Conservation (phyloP, 2,888 invertebrate species). For the Boloria selene region DNA sequence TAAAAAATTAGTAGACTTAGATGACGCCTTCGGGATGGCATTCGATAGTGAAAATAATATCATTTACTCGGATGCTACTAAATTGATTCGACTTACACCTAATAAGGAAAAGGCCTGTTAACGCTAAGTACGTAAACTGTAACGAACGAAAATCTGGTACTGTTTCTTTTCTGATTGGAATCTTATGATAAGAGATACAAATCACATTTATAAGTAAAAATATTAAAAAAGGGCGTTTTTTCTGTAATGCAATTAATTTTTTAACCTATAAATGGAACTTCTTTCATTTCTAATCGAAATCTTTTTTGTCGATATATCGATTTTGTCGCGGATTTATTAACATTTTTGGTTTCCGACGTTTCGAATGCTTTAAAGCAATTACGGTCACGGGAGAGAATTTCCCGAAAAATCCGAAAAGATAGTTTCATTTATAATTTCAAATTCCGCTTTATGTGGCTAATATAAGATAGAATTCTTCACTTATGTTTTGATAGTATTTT, state of each 20-base stretch:
- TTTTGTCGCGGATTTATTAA: no score
- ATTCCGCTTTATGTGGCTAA: no score
- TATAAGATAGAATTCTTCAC: no score
- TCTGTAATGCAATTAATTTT: no score
- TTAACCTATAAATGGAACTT: not conserved
- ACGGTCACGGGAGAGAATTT: no score
- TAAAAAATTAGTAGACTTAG: conserved; percentile 51
- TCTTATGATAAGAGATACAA: conserved; percentile 13
- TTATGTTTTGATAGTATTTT: no score
- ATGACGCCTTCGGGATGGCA: conserved; percentile 63
- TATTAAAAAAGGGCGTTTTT: not conserved
- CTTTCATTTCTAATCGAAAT: no score
- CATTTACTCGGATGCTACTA: conserved; percentile 58
- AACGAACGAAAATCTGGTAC: conserved; percentile 17
- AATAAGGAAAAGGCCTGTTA: conserved; percentile 41
- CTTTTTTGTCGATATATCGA: no score
- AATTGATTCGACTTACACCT: conserved; percentile 45
- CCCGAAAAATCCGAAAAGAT: no score
- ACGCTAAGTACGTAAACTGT: conserved; percentile 29
- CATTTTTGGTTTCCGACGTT: no score
- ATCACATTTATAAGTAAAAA: not conserved
- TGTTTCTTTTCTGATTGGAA: conserved; percentile 16
- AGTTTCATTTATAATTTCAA: no score
- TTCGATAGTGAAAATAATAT: conserved; percentile 67
- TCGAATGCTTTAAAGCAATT: no score